Evolutionary conservation across 1,140 invertebrate genomes (phyloP).

Genomic region (Polyergus mexicanus): DNA sequence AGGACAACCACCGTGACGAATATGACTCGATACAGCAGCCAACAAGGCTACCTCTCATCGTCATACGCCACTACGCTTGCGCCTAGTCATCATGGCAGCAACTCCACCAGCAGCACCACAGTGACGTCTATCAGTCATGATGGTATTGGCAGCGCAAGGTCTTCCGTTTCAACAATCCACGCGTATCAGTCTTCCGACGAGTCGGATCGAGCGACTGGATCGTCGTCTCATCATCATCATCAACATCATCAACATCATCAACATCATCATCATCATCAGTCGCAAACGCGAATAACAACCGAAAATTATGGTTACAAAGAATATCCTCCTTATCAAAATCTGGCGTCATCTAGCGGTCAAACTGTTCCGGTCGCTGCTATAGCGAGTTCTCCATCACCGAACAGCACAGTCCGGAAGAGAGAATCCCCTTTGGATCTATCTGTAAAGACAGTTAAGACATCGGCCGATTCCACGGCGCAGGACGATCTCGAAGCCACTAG

Average conservation of each 20-base stretch:
- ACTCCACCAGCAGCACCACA: slow-evolving; percentile 80
- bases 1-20: slow-evolving; percentile 73
- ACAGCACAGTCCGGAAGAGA: slow-evolving; percentile 86
- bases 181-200: slow-evolving; percentile 72
- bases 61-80: slow-evolving; percentile 82
- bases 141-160: slow-evolving; percentile 66
- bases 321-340: slow-evolving; percentile 71
- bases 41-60: slow-evolving; percentile 72
- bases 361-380: slow-evolving; percentile 43
- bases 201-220: slow-evolving; percentile 44
- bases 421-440: slow-evolving; percentile 94
- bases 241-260: slow-evolving; percentile 54
- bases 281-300: slow-evolving; percentile 47
- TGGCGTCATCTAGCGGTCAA: slow-evolving; percentile 62
- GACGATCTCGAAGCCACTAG: slow-evolving; percentile 88
- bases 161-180: slow-evolving; percentile 73
- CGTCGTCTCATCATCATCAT: slow-evolving; percentile 63
- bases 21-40: slow-evolving; percentile 71
- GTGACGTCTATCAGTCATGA: slow-evolving; percentile 77
- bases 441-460: slow-evolving; percentile 94
- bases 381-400: slow-evolving; percentile 61
- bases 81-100: slow-evolving; percentile 81
- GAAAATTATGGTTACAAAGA: slow-evolving; percentile 79
- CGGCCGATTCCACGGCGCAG: slow-evolving; percentile 93
- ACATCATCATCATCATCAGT: slow-evolving; percentile 53